These are phyloP conservation scores for Guaruba guarouba DNA, from an alignment of 2,113 vertebrate species.

Conservation along the genomic window DNA sequence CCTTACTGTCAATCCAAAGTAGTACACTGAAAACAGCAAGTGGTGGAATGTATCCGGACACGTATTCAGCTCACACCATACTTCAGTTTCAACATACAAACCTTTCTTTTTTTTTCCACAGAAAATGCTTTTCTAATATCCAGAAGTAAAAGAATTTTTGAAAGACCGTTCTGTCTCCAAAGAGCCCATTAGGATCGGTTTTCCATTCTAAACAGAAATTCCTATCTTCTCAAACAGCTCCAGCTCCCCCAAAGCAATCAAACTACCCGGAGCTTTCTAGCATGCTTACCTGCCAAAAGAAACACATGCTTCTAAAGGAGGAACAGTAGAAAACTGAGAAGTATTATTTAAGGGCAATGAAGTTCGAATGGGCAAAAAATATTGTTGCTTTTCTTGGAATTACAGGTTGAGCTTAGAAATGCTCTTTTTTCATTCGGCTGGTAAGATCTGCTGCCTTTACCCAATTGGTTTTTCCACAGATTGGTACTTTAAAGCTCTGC, in stretches of 20 bases:
- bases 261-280: not conserved
- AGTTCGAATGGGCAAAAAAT: not conserved
- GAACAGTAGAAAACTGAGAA: not conserved
- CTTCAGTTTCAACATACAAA: not conserved
- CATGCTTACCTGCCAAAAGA: slow-evolving; percentile 1
- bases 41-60: not conserved
- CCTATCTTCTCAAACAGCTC: slow-evolving; percentile 6
- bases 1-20: not conserved
- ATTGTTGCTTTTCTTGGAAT: not conserved
- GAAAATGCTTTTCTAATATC: not conserved
- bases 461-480: not conserved
- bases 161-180: slow-evolving; percentile 38
- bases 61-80: not conserved
- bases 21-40: not conserved
- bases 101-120: not conserved
- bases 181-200: slow-evolving; percentile 21
- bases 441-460: not conserved
- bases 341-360: not conserved
- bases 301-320: slow-evolving; percentile 4
- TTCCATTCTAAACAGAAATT: slow-evolving; percentile 39
- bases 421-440: not conserved
- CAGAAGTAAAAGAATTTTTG: not conserved
- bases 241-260: slow-evolving; percentile 55
- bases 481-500: not conserved
- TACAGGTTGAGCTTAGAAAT: not conserved